Conservation (phyloP, 2,113 vertebrate genomes). For the Actinemys pallida region DNA sequence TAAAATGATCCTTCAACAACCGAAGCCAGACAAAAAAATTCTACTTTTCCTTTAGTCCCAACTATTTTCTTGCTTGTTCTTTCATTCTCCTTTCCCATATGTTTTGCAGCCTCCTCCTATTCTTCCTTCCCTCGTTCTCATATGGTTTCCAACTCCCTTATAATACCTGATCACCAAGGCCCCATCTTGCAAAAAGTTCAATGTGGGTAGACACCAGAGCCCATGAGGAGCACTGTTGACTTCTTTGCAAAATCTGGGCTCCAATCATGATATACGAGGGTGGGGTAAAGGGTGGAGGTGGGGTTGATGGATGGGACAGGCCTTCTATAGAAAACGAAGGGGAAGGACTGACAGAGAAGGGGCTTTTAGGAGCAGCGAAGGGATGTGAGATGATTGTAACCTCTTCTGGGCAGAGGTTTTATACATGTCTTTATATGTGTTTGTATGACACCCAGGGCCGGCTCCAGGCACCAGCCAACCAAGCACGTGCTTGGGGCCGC, state of each 20-base stretch:
- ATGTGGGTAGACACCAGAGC: background rate
- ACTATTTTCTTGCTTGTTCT: background rate
- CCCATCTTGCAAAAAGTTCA: background rate
- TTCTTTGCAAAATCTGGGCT: background rate
- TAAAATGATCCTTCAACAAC: background rate
- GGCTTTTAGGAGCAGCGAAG: background rate
- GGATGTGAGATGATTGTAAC: background rate
- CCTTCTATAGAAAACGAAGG: background rate
- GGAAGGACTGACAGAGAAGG: background rate
- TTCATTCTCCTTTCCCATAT: background rate
- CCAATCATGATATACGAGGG: background rate
- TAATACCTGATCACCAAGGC: background rate
- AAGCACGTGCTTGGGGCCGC: too few relatives aligned
- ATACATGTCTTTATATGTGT: background rate
- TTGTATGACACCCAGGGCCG: background rate
- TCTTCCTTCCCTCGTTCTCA: background rate
- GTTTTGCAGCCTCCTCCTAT: background rate
- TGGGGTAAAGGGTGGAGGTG: background rate
- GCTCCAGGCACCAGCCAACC: too few relatives aligned
- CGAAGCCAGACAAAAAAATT: background rate
- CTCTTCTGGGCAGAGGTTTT: background rate
- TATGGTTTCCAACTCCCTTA: background rate
- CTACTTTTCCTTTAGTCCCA: background rate
- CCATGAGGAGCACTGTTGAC: fast-evolving
- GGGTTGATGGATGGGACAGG: background rate